Percentiles rank a stretch among this genome's conserved stretches.
phyloP scores from a whole-genome alignment of 2,888 invertebrate genomes.

The Epinotia ramella region DNA sequence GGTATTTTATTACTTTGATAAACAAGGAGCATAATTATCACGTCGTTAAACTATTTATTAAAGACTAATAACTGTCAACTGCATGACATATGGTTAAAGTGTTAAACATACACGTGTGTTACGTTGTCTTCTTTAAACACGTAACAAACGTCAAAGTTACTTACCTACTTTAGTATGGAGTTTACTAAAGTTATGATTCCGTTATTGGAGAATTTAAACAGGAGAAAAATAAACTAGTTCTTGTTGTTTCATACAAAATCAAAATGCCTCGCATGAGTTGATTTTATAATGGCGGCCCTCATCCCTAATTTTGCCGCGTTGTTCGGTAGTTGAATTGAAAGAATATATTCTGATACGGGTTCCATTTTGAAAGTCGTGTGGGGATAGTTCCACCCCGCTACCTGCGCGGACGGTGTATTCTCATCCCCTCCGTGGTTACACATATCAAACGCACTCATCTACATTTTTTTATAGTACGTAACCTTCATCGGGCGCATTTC shows the following conservation, averaged over 20 bases:
- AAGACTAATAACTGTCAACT: conserved; percentile 5
- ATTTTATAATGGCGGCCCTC: not conserved
- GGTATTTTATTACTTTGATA: conserved; percentile 22
- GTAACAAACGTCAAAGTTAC: not conserved
- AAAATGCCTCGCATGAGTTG: not conserved
- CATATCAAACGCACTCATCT: conserved; percentile 60
- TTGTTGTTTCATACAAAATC: not conserved
- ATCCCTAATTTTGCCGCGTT: not conserved
- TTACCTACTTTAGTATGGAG: too few species aligned
- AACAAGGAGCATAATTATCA: conserved; percentile 34
- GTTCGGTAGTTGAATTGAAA: not conserved
- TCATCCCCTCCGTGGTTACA: conserved; percentile 72
- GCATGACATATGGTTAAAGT: conserved; percentile 11
- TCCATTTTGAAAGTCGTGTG: conserved; percentile 65
- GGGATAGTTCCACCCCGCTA: conserved; percentile 63
- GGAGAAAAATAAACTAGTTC: too few species aligned
- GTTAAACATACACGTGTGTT: too few species aligned
- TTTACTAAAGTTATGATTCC: too few species aligned
- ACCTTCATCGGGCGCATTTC: too few species aligned
- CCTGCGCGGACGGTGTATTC: conserved; percentile 76
- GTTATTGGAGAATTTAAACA: too few species aligned
- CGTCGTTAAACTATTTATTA: conserved; percentile 32
- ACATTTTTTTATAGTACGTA: not conserved
- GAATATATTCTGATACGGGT: conserved; percentile 48
- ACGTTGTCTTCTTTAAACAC: not conserved